Evolutionary conservation across 2,888 invertebrate genomes (phyloP).

Genomic region (Apodemia mormo): DNA sequence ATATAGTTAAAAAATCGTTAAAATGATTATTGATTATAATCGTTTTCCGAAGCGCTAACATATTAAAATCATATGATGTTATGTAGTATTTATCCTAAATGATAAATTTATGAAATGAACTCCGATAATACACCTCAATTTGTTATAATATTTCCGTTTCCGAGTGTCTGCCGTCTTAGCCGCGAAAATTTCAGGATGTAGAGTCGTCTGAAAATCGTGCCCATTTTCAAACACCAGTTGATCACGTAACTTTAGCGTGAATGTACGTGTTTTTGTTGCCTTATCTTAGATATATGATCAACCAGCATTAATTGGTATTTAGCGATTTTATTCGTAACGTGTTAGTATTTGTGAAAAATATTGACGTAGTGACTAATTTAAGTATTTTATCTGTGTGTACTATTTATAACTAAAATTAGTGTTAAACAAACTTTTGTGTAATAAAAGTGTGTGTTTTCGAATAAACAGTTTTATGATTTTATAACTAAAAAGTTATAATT

Average conservation of each 20-base stretch:
- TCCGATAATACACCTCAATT: not conserved
- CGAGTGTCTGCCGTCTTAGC: not conserved
- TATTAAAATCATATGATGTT: too few relatives aligned
- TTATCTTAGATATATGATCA: constrained; percentile 21
- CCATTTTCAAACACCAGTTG: constrained; percentile 27
- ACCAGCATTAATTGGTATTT: constrained; percentile 21
- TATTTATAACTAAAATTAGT: constrained; percentile 3
- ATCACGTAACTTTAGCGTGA: constrained; percentile 28
- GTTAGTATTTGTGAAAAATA: constrained; percentile 21
- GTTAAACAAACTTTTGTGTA: not conserved
- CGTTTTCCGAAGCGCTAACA: too few relatives aligned
- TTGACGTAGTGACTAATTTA: constrained; percentile 18
- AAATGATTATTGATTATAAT: too few relatives aligned
- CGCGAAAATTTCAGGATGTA: constrained; percentile 19
- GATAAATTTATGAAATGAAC: too few relatives aligned
- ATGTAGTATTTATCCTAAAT: too few relatives aligned
- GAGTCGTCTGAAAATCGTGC: constrained; percentile 19
- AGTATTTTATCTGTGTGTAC: not conserved
- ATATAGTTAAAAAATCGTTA: too few relatives aligned
- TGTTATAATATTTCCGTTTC: not conserved
- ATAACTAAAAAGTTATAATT: not conserved
- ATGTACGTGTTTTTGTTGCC: constrained; percentile 21
- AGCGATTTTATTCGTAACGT: constrained; percentile 23
- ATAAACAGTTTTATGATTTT: not conserved
- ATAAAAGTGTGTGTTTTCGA: not conserved